Conservation (phyloP, 2,113 vertebrate species). For the Rhadina sibilatrix region DNA sequence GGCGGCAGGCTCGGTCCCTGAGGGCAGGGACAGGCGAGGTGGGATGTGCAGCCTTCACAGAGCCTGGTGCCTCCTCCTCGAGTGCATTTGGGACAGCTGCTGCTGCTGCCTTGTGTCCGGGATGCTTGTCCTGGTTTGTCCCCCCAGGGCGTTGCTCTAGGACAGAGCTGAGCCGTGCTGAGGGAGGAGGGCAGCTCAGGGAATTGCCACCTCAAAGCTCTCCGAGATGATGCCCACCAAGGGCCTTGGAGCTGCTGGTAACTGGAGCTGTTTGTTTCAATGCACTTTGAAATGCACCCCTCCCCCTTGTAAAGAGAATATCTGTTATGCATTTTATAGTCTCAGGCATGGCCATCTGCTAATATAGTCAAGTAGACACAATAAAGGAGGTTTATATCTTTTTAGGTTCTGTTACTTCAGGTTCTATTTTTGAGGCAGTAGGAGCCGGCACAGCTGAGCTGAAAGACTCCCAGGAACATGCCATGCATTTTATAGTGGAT, state of each 20-base stretch:
- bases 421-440: slow-evolving; percentile 23
- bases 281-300: not conserved
- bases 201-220: not conserved
- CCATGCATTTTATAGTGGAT: not conserved
- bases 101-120: not conserved
- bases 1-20: not conserved
- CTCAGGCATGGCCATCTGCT: slow-evolving; percentile 39
- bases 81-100: not conserved
- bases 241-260: not conserved
- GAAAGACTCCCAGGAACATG: slow-evolving; percentile 31
- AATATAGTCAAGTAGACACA: slow-evolving; percentile 37
- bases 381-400: slow-evolving; percentile 26
- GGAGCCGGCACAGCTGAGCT: slow-evolving; percentile 6
- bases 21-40: rapidly evolving
- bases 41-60: not conserved
- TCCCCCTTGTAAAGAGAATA: not conserved
- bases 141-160: no score
- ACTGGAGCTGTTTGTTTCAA: not conserved
- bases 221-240: not conserved
- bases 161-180: not conserved
- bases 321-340: slow-evolving; percentile 1
- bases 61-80: not conserved
- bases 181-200: not conserved
- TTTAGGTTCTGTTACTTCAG: slow-evolving; percentile 10
- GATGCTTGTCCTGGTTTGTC: not conserved